These are phyloP conservation scores for Trichogramma evanescens DNA, from an alignment of 2,888 invertebrate species.

Conservation along the genomic window DNA sequence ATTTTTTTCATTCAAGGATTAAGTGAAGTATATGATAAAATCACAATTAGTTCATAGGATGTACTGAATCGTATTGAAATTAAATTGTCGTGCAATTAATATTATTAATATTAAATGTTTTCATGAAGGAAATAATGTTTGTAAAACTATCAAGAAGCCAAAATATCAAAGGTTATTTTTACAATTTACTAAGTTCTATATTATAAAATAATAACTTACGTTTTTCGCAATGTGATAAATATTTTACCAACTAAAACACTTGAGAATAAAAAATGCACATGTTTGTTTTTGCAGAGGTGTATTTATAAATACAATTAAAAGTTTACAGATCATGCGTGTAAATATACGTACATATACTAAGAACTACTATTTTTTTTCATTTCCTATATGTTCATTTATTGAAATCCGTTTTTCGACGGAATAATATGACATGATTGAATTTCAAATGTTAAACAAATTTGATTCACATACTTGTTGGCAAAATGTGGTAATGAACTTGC, in stretches of 20 bases:
- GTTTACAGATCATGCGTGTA: slow-evolving; percentile 38
- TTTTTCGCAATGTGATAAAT: not conserved
- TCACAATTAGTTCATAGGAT: no score
- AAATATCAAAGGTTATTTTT: not conserved
- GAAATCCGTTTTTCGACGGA: no score
- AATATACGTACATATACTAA: slow-evolving; percentile 44
- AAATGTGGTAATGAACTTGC: no score
- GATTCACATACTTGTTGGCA: no score
- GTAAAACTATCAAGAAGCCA: not conserved
- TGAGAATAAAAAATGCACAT: slow-evolving; percentile 1
- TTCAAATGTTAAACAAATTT: no score
- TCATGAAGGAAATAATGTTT: not conserved
- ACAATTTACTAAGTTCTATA: not conserved
- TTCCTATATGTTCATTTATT: no score
- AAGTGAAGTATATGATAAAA: no score
- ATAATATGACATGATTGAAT: no score
- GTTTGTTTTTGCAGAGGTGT: slow-evolving; percentile 36
- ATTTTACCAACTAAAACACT: not conserved
- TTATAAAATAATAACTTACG: not conserved
- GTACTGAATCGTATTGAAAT: no score
- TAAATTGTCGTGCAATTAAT: not conserved
- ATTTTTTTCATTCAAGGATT: no score
- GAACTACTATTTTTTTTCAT: slow-evolving; percentile 28
- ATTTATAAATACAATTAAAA: slow-evolving; percentile 45
- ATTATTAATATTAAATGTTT: not conserved